phyloP scores from a whole-genome alignment of 2,888 invertebrate species.

The Andrena minutula region DNA sequence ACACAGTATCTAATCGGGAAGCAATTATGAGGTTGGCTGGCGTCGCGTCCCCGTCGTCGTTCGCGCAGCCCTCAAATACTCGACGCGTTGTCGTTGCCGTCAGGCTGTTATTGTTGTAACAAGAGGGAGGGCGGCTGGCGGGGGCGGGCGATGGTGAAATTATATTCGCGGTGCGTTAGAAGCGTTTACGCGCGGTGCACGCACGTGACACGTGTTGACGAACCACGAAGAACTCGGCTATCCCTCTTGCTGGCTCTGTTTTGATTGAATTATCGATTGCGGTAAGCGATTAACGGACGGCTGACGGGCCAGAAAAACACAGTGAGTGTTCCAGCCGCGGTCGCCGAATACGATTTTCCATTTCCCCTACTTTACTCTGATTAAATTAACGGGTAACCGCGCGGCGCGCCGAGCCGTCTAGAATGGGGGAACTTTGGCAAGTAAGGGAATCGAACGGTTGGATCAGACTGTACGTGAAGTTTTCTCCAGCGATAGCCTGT shows the following conservation, averaged over 20 bases:
- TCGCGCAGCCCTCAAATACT: background rate
- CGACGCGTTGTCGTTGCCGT: conserved; percentile 11
- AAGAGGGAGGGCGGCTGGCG: too few species aligned
- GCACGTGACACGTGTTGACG: conserved; percentile 36
- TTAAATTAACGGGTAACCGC: conserved; percentile 34
- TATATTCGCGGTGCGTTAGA: conserved; percentile 35
- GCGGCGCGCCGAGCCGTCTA: conserved; percentile 3
- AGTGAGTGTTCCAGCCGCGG: background rate
- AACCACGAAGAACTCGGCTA: conserved; percentile 1
- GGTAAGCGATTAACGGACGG: conserved; percentile 7
- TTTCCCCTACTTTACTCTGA: background rate
- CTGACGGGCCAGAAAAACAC: background rate
- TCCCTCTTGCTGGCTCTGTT: background rate
- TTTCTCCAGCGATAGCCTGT: too few species aligned
- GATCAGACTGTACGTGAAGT: background rate
- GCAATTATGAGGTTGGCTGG: conserved; percentile 62
- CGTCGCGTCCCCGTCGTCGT: background rate
- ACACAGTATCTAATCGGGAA: conserved; percentile 62
- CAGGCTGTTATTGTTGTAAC: conserved; percentile 37
- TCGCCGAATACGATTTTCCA: conserved; percentile 13
- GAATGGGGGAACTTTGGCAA: background rate
- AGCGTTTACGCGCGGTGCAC: conserved; percentile 30
- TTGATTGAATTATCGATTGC: conserved; percentile 27
- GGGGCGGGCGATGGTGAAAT: conserved; percentile 23
- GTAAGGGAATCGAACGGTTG: background rate